Conservation (phyloP, 1,140 invertebrate species). For the Ectropis grisescens region DNA sequence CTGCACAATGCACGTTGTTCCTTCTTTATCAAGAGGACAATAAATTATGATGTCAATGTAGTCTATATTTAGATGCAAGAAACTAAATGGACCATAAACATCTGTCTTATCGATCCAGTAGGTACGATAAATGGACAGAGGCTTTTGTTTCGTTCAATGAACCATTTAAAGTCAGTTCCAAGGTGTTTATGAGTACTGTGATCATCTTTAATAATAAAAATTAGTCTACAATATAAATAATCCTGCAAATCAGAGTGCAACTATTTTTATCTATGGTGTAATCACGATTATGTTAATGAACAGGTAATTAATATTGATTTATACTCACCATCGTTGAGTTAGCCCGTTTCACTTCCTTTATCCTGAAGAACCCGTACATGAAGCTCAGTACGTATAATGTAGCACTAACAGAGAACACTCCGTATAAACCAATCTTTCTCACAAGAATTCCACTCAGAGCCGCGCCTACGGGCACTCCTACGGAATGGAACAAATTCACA, state of each 20-base stretch:
- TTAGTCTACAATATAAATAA: too few relatives aligned
- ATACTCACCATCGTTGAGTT: constrained; percentile 51
- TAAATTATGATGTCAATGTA: too few relatives aligned
- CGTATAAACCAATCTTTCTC: constrained; percentile 83
- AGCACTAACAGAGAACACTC: constrained; percentile 81
- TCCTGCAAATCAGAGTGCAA: too few relatives aligned
- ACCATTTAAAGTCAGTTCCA: constrained; percentile 11
- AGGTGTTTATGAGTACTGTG: constrained; percentile 5
- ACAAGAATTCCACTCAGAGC: constrained; percentile 80
- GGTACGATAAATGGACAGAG: too few relatives aligned
- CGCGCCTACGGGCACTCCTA: constrained; percentile 84
- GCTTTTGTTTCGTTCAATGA: constrained; percentile 22
- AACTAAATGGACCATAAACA: too few relatives aligned
- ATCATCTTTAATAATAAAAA: too few relatives aligned
- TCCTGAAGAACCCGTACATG: constrained; percentile 76
- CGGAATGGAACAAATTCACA: constrained; percentile 84
- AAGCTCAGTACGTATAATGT: constrained; percentile 81
- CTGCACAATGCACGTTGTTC: too few relatives aligned
- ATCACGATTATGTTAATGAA: constrained; percentile 10
- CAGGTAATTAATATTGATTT: constrained; percentile 8
- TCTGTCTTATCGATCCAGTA: too few relatives aligned
- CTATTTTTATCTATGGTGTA: too few relatives aligned
- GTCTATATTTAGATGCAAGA: too few relatives aligned
- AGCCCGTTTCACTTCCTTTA: constrained; percentile 73
- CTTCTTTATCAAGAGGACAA: too few relatives aligned